These are phyloP conservation scores for Odontophorus gujanensis DNA, from an alignment of 2,113 vertebrate genomes.

Conservation along the genomic window DNA sequence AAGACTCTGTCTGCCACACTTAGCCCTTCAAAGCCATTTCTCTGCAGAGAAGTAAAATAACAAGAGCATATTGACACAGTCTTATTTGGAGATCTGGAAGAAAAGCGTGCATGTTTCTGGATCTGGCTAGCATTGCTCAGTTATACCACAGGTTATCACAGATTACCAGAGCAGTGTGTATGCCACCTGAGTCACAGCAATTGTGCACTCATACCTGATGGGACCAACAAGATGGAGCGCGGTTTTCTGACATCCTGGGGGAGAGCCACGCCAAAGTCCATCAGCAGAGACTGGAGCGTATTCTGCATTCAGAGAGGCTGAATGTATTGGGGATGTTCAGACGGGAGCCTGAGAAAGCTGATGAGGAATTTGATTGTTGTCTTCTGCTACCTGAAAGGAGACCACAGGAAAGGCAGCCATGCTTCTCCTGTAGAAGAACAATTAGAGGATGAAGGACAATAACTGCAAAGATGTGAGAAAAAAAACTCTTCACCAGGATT, in stretches of 20 bases:
- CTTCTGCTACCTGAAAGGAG: background rate
- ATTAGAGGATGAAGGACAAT: background rate
- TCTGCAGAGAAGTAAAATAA: background rate
- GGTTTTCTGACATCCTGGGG: background rate
- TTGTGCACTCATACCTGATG: fast-evolving
- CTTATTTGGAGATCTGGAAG: background rate
- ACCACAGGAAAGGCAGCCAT: background rate
- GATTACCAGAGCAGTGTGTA: background rate
- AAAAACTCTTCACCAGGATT: background rate
- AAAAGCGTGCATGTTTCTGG: background rate
- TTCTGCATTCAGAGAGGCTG: fast-evolving
- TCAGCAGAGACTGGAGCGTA: fast-evolving
- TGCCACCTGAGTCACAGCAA: background rate
- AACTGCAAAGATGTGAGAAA: background rate
- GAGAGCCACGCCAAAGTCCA: background rate
- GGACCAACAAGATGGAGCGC: fast-evolving
- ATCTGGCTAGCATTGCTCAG: background rate
- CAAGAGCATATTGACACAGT: background rate
- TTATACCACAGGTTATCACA: background rate
- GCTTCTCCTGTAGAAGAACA: background rate
- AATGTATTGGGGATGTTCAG: background rate
- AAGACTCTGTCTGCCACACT: background rate
- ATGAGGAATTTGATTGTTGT: background rate
- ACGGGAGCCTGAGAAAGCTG: background rate
- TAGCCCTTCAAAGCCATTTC: background rate